Base-by-base conservation (phyloP, 2,888 invertebrate genomes). In the Eristalis pertinax region DNA sequence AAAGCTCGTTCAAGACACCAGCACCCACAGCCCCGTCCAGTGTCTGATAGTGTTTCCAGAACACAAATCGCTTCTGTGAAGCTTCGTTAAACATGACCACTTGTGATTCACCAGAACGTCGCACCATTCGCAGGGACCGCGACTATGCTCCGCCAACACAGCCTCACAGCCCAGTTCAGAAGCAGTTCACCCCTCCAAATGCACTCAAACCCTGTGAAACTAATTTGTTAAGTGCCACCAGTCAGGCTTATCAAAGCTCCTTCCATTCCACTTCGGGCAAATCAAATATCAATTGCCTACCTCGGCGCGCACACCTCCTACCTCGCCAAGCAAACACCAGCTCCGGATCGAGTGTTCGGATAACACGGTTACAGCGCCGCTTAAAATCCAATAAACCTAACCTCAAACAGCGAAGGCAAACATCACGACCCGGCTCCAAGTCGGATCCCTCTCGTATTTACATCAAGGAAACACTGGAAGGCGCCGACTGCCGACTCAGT, bases 351-450 rank as follows among this genome's bases (percentile, higher is more conserved):
- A 38, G 35, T 38, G 35, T 38, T 10, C 15, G 19, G 19, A 1
- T 60, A 62, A 19, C 32, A 19, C 56, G 24, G 32, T 72, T 63
- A n/a, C 63, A 32, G 56, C 26, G 24, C 24, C 15, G 29, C 62
- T n/a, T 78, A 62, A 73, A 83, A 67, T 73, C 63, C 62, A 78
- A 73, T 68, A 26, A 50, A 69, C 38, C 63, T 64, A 38, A 78
- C 78, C 78, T 73, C 69, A 69, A 79, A 22, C 50, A 35, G 19
- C 22, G 35, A 35, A 35, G 68, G 63, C 58, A 56, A 78, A 78
- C 63, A 69, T 63, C 63, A 43, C 56, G 41, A 73, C 22, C 15
- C 19, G 13, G 41, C 68, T 41, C n/a, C 32, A 63, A 11, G 72
- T 38, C 4, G n/a, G 50, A n/a, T 50, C 29, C 43, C 32, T 76